Evolutionary conservation across 2,888 invertebrate genomes (phyloP).

Genomic region (Lasioglossum morio): DNA sequence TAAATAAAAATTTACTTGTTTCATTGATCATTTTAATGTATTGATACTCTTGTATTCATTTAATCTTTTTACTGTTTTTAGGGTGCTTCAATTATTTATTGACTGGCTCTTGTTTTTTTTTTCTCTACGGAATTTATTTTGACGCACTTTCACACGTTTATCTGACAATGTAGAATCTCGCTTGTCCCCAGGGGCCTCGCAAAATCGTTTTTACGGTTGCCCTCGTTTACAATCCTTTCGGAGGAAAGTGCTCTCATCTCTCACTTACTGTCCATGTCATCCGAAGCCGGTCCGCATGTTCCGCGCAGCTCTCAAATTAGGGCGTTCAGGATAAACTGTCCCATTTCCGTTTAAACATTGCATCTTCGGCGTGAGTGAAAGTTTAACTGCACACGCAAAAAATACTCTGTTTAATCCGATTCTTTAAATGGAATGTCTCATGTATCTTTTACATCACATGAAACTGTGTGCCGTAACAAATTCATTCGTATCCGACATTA

Average conservation of each 20-base stretch:
- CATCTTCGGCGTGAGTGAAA: neutral
- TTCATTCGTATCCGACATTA: too few species aligned
- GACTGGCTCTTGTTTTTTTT: neutral
- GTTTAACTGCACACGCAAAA: neutral
- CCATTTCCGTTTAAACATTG: conserved; percentile 24
- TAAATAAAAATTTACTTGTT: too few species aligned
- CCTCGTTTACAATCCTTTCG: conserved; percentile 31
- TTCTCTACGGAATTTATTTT: neutral
- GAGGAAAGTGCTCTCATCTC: conserved; percentile 22
- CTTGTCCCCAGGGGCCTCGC: conserved; percentile 17
- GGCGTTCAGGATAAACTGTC: conserved; percentile 20
- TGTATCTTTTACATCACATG: too few species aligned
- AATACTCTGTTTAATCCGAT: neutral
- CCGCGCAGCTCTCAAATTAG: conserved; percentile 32
- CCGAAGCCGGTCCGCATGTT: neutral
- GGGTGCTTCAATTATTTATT: neutral
- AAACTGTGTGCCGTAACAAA: too few species aligned
- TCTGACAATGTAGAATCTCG: neutral
- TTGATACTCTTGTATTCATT: too few species aligned
- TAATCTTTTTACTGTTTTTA: too few species aligned
- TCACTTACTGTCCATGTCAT: conserved; percentile 26
- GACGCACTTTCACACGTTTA: neutral
- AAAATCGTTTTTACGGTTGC: conserved; percentile 40
- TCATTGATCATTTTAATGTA: too few species aligned
- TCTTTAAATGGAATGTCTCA: too few species aligned